These are phyloP conservation scores for Psilopogon haemacephalus DNA, from an alignment of 2,113 vertebrate species.

Conservation along the genomic window DNA sequence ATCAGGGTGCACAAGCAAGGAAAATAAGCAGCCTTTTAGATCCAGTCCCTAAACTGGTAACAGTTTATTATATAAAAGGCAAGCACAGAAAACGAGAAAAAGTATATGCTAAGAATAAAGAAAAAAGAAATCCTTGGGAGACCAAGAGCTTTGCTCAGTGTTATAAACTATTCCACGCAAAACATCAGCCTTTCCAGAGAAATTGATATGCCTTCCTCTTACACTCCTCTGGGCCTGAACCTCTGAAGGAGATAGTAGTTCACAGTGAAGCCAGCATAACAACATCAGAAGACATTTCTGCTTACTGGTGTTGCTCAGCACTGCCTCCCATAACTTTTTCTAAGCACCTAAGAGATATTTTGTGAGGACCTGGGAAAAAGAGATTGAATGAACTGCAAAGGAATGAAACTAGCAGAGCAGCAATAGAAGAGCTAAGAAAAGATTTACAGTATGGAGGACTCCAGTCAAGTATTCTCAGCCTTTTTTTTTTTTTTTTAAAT, in stretches of 20 bases:
- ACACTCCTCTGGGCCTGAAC: background rate
- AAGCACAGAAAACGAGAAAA: constrained; percentile 48
- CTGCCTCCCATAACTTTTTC: background rate
- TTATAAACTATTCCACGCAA: constrained; percentile 15
- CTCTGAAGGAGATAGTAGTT: background rate
- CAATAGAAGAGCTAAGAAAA: background rate
- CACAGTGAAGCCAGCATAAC: background rate
- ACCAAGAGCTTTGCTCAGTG: constrained; percentile 17
- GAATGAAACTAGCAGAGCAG: background rate
- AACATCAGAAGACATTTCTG: background rate
- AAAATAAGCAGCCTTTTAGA: constrained; percentile 52
- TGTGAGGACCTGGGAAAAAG: background rate
- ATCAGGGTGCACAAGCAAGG: background rate
- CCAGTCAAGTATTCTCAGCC: background rate
- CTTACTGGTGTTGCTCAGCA: background rate
- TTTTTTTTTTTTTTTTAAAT: background rate
- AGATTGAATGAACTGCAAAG: background rate
- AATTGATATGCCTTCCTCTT: constrained; percentile 9
- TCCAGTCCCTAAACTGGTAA: constrained; percentile 35
- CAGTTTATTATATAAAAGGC: constrained; percentile 35
- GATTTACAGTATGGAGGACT: background rate
- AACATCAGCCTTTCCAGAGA: constrained; percentile 12
- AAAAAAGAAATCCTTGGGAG: constrained; percentile 10
- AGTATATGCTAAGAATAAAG: constrained; percentile 1
- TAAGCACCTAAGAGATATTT: background rate